These are phyloP conservation scores for Acrobasis consociella DNA, from an alignment of 2,888 invertebrate species.

Conservation along the genomic window DNA sequence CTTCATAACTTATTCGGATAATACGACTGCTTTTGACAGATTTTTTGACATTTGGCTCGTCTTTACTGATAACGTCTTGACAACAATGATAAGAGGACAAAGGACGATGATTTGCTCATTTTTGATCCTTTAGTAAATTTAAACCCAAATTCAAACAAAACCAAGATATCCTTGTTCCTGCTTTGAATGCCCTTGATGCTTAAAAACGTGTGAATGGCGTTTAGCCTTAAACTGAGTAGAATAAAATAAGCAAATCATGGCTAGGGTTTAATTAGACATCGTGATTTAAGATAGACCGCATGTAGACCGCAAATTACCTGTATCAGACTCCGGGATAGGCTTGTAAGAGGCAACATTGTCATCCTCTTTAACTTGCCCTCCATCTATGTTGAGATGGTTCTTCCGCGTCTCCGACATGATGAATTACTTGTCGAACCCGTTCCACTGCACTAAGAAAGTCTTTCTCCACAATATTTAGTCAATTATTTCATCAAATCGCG, in stretches of 20 bases:
- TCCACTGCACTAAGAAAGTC: conserved; percentile 46
- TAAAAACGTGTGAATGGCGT: neutral
- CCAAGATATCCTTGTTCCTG: neutral
- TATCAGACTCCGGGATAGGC: conserved; percentile 81
- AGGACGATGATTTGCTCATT: conserved; percentile 20
- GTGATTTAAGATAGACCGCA: no score
- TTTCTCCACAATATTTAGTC: conserved; percentile 44
- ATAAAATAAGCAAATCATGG: no score
- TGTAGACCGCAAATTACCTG: conserved; percentile 60
- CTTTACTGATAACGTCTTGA: conserved; percentile 27
- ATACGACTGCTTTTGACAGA: conserved; percentile 45
- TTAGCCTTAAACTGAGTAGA: no score
- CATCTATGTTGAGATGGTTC: conserved; percentile 72
- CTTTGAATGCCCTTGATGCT: neutral
- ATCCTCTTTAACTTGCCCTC: conserved; percentile 75
- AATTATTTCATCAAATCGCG: conserved; percentile 37
- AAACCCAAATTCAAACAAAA: no score
- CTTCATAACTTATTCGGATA: conserved; percentile 38
- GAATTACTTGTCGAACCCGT: conserved; percentile 52
- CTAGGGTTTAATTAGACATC: no score
- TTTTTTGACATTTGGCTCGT: conserved; percentile 26
- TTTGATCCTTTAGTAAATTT: neutral
- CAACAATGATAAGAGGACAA: conserved; percentile 31
- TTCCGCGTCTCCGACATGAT: conserved; percentile 73
- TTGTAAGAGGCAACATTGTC: conserved; percentile 80